A percentile compares a stretch with the other conserved stretches of the same genome.
These are phyloP conservation scores for Hyaena hyaena DNA, from an alignment of 2,113 vertebrate genomes.

Conservation along the genomic window DNA sequence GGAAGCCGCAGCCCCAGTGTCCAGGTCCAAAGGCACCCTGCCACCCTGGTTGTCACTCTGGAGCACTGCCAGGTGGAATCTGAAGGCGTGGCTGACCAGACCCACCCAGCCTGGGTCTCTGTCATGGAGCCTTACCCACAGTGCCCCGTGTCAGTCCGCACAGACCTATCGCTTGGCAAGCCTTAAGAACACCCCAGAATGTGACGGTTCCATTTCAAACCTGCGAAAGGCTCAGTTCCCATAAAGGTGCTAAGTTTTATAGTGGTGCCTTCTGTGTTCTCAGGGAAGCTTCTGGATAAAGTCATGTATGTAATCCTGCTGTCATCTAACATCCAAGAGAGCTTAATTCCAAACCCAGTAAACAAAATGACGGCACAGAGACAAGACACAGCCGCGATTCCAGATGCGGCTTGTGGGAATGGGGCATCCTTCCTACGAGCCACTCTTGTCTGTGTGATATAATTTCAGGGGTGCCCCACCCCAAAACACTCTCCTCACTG, in stretches of 20 bases:
- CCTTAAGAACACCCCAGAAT: constrained; percentile 77
- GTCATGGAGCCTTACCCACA: constrained; percentile 66
- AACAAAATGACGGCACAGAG: not conserved
- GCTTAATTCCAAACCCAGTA: not conserved
- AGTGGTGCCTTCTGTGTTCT: not conserved
- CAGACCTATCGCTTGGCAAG: constrained; percentile 70
- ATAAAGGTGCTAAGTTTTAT: not conserved
- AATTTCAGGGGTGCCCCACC: not conserved
- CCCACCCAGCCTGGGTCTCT: constrained; percentile 77
- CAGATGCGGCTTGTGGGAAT: not conserved
- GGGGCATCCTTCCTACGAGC: not conserved
- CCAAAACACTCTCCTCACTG: not conserved
- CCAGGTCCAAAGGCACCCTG: constrained; percentile 70
- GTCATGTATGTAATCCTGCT: no score
- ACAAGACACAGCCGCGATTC: accelerated
- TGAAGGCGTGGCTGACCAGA: constrained; percentile 77
- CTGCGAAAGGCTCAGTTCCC: not conserved
- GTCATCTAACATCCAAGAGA: not conserved
- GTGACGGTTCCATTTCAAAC: constrained; percentile 70
- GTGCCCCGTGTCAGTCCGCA: constrained; percentile 71
- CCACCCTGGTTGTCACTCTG: constrained; percentile 78
- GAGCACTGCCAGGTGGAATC: constrained; percentile 81
- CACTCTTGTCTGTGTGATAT: not conserved
- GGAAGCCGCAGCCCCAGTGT: constrained; percentile 79
- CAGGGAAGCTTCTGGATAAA: not conserved